phyloP scores from a whole-genome alignment of 1,140 invertebrate genomes.

The Doryteuthis pealeii region DNA sequence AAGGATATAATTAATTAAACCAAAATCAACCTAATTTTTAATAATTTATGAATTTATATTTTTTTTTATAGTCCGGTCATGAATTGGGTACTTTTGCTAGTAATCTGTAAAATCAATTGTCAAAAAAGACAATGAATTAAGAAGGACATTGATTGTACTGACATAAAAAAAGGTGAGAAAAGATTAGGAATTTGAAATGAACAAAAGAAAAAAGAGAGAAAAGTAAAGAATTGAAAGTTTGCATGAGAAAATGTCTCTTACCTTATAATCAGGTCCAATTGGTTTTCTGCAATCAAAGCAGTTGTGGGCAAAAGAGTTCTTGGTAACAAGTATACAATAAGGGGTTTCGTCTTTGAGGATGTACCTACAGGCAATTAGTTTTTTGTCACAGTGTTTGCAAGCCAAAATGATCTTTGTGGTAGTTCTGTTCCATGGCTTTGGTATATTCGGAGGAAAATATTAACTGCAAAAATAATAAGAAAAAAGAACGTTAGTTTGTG shows the following conservation, averaged over 20 bases:
- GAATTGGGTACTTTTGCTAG: too few relatives aligned
- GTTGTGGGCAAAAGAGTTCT: slow-evolving; percentile 95
- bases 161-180: too few relatives aligned
- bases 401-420: slow-evolving; percentile 96
- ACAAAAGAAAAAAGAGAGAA: too few relatives aligned
- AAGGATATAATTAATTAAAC: too few relatives aligned
- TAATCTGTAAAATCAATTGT: too few relatives aligned
- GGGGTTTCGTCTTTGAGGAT: slow-evolving; percentile 98
- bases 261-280: slow-evolving; percentile 99
- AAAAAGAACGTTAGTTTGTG: not conserved
- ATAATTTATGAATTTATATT: too few relatives aligned
- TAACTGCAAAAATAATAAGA: slow-evolving; percentile 73
- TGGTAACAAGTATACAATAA: slow-evolving; percentile 99
- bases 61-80: too few relatives aligned
- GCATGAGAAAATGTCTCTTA: slow-evolving; percentile 65
- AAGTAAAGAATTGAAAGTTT: too few relatives aligned
- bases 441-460: slow-evolving; percentile 99
- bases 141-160: too few relatives aligned
- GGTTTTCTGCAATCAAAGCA: slow-evolving; percentile 98
- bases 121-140: too few relatives aligned
- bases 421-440: slow-evolving; percentile 99
- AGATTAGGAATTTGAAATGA: too few relatives aligned
- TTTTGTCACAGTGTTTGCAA: slow-evolving; percentile 83
- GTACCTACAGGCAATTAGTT: slow-evolving; percentile 92
- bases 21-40: too few relatives aligned